Conservation (phyloP, 1,140 invertebrate genomes). For the Sycophaga agraensis region DNA sequence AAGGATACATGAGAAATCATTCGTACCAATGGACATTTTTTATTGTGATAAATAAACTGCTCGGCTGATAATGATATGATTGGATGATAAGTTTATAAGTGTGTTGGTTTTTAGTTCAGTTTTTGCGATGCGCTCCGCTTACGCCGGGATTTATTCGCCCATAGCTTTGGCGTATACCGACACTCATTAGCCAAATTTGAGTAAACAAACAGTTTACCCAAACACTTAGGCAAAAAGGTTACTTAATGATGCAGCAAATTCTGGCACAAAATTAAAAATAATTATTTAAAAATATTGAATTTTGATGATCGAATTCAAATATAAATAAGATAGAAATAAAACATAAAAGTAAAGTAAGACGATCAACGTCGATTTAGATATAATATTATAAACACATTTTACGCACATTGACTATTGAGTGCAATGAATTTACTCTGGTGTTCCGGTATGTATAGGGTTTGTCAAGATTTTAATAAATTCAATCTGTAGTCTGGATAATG, state of each 20-base stretch:
- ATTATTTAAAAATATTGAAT: conserved; percentile 1
- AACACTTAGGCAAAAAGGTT: not conserved
- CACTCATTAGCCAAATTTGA: not conserved
- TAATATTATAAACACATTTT: not conserved
- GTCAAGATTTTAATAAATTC: not conserved
- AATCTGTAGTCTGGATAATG: too few relatives aligned
- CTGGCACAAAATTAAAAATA: too few relatives aligned
- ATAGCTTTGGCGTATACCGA: not conserved
- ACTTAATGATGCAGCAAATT: too few relatives aligned
- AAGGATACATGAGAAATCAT: too few relatives aligned
- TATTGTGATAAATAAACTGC: not conserved
- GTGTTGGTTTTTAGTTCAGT: not conserved
- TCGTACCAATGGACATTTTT: too few relatives aligned
- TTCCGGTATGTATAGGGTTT: not conserved
- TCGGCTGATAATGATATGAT: too few relatives aligned
- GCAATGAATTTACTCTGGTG: not conserved
- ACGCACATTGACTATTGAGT: not conserved
- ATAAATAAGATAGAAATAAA: too few relatives aligned
- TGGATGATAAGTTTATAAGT: not conserved
- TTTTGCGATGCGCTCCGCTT: not conserved
- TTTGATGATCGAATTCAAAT: not conserved
- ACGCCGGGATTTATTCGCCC: not conserved
- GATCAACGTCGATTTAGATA: not conserved
- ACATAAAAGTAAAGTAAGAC: not conserved
- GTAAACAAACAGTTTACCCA: conserved; percentile 2